These are phyloP conservation scores for Dolichallabes microphthalmus DNA, from an alignment of 2,113 vertebrate species.

Conservation along the genomic window DNA sequence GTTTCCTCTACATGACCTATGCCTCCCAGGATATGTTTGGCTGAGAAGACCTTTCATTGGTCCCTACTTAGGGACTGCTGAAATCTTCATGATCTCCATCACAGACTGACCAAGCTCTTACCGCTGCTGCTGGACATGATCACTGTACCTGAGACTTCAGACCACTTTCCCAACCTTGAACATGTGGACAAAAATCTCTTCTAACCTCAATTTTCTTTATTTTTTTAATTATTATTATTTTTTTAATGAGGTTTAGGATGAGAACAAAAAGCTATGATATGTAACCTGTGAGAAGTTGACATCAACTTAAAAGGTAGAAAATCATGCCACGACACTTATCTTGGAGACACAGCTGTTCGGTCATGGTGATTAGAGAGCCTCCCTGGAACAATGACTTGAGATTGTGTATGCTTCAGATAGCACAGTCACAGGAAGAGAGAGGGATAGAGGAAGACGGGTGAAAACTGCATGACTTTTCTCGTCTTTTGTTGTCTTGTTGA, in stretches of 20 bases:
- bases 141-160: neutral
- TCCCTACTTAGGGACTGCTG: constrained; percentile 47
- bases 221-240: neutral
- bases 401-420: constrained; percentile 24
- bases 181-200: constrained; percentile 12
- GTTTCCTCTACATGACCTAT: constrained; percentile 83
- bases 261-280: neutral
- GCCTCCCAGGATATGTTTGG: constrained; percentile 82
- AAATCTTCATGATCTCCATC: neutral
- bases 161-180: neutral
- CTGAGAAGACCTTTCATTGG: constrained; percentile 39
- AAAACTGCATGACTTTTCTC: constrained; percentile 1
- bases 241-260: constrained; percentile 1
- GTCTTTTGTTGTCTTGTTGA: constrained; percentile 17
- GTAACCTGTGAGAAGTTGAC: constrained; percentile 5
- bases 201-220: neutral
- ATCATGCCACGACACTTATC: neutral
- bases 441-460: constrained; percentile 9
- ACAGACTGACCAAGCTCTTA: neutral
- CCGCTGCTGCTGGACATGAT: constrained; percentile 6
- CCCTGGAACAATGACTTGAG: constrained; percentile 7
- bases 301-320: neutral
- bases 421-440: constrained; percentile 31
- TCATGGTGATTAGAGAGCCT: neutral
- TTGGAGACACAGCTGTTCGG: constrained; percentile 7